phyloP scores from a whole-genome alignment of 2,113 vertebrate genomes.

The Zosterops lateralis region DNA sequence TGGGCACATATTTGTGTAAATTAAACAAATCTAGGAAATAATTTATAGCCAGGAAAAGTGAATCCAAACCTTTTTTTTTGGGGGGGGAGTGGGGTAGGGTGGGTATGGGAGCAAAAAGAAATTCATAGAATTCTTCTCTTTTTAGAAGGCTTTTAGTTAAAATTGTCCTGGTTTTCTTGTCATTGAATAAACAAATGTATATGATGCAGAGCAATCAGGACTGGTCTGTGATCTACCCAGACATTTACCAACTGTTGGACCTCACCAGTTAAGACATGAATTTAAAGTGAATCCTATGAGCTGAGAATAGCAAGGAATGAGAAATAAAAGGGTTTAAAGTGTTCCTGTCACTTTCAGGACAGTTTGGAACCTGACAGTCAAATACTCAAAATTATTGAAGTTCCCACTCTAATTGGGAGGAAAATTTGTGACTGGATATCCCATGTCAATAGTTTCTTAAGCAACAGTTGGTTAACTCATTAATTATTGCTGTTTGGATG shows the following conservation, averaged over 20 bases:
- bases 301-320: background rate
- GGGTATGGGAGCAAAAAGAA: rapidly evolving
- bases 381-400: background rate
- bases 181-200: background rate
- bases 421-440: background rate
- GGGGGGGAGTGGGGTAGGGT: rapidly evolving
- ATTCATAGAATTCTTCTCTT: background rate
- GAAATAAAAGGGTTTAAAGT: background rate
- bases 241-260: background rate
- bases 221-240: background rate
- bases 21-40: background rate
- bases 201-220: background rate
- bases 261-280: background rate
- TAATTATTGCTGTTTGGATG: background rate
- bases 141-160: background rate
- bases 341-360: background rate
- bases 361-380: background rate
- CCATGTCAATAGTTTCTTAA: background rate
- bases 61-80: background rate
- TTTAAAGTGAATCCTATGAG: background rate
- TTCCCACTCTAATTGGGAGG: background rate
- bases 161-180: background rate
- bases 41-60: background rate
- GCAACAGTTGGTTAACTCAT: background rate
- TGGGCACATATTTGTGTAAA: background rate